Conservation (phyloP, 2,797 vertebrate species). For the Gallinago stenura region DNA sequence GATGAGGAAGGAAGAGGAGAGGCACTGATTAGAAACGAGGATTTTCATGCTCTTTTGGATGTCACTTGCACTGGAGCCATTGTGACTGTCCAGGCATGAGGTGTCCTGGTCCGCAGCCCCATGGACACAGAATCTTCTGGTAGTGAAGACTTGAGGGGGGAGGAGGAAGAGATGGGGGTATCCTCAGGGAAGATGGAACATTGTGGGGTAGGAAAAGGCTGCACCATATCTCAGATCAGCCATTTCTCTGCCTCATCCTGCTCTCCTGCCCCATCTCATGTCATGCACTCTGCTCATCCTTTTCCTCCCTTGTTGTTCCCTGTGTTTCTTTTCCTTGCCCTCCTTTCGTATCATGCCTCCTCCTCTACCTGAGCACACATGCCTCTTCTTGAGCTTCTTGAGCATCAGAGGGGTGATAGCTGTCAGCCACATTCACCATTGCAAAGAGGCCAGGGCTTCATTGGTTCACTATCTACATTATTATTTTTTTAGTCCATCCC, state of each 20-base stretch:
- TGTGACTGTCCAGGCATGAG: neutral
- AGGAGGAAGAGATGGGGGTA: neutral
- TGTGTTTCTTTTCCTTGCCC: neutral
- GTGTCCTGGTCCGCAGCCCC: neutral
- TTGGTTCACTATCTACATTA: neutral
- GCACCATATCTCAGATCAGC: rapidly evolving
- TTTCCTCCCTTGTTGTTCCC: rapidly evolving
- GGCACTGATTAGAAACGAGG: neutral
- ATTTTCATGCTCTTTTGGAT: neutral
- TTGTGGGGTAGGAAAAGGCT: rapidly evolving
- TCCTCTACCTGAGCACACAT: neutral
- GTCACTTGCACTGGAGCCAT: neutral
- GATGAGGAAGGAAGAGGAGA: neutral
- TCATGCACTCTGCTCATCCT: neutral
- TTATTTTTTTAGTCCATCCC: neutral
- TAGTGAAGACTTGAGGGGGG: neutral
- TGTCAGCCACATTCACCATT: neutral
- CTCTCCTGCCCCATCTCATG: neutral
- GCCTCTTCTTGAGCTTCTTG: neutral
- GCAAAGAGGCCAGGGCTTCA: neutral
- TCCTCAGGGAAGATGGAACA: neutral
- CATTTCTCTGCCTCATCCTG: neutral
- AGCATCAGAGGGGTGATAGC: neutral
- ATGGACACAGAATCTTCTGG: neutral
- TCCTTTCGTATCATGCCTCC: neutral